These are phyloP conservation scores for Pangasius macronema DNA, from an alignment of 2,797 vertebrate species.

Conservation along the genomic window DNA sequence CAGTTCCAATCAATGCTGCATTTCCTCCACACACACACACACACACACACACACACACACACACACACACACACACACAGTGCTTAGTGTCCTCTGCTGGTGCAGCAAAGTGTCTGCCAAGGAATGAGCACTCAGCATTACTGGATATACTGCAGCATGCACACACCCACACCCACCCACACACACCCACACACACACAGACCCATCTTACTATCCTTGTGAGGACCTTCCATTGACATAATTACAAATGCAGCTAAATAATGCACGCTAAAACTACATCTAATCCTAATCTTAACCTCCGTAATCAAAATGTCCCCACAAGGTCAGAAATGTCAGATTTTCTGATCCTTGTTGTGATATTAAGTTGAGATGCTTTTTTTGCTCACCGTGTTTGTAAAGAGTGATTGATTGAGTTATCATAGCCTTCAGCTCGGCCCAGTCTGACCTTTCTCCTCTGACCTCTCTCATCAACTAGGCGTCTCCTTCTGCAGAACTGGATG, in stretches of 20 bases:
- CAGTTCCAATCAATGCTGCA: slow-evolving; percentile 76
- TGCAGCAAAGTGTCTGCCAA: slow-evolving; percentile 66
- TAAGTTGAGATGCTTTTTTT: neutral
- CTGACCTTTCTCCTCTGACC: too few relatives aligned
- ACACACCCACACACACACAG: neutral
- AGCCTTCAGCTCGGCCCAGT: neutral
- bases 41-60: slow-evolving; percentile 37
- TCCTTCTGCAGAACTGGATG: too few relatives aligned
- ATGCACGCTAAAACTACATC: neutral
- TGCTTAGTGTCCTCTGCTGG: slow-evolving; percentile 60
- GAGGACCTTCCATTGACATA: neutral
- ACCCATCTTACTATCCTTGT: neutral
- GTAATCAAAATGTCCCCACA: neutral
- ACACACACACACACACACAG: slow-evolving; percentile 27
- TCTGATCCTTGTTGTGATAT: neutral
- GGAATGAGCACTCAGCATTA: slow-evolving; percentile 54
- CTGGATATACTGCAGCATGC: slow-evolving; percentile 48
- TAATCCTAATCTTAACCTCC: neutral
- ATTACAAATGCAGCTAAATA: neutral
- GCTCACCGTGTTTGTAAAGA: neutral
- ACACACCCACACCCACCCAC: slow-evolving; percentile 10
- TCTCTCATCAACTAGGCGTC: too few relatives aligned
- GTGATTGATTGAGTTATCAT: neutral
- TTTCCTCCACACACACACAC: slow-evolving; percentile 55
- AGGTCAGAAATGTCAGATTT: neutral